Evolutionary conservation across 2,888 invertebrate genomes (phyloP), one percentile per base, ranked within the genome.

Genomic region (Germaria angustata): DNA sequence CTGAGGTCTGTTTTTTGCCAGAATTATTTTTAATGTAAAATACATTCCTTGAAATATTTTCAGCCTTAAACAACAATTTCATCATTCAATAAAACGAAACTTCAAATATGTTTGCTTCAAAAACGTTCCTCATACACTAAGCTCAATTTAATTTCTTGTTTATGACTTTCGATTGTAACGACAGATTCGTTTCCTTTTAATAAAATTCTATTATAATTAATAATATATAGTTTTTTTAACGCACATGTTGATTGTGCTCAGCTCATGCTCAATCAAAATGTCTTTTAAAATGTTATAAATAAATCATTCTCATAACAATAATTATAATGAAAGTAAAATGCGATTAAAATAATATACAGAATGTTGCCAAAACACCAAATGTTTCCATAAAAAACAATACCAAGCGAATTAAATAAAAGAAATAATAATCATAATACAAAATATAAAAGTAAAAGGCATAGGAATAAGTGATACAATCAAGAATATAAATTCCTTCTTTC

Each of bases 271-370:
- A 61, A 53, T 49, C 36, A 36, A 59, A 46, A 49, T 8, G 39
- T 53, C 41, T 71, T 71, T 82, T 71, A 75, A 82, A 71, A 82
- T 76, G 71, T 55, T 71, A 71, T 79, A 82, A 82, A 82, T 79
- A 82, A 82, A 79, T 82, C 82, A 69, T 41, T 13, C 24, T 28
- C 57, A 69, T 15, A 71, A 79, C 59, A 82, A 65, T 73, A 69
- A 82, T 71, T 39, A 39, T 13, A 57, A 36, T 17, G 28, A 17
- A 36, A 66, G 51, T 17, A 41, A 32, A 73, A 55, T 72, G 36
- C 9, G 46, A 75, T 28, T 55, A 39, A 55, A 73, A n/a, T n/a
- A 69, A 39, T 44, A 20, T 9, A 73, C 66, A 61, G 41, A 39
- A 51, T 80, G 76, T 69, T 78, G 53, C 77, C 51, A 41, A 65